Percentiles rank a stretch among this genome's conserved stretches.
phyloP scores from a whole-genome alignment of 1,140 invertebrate species.

The Paracyclopina nana region DNA sequence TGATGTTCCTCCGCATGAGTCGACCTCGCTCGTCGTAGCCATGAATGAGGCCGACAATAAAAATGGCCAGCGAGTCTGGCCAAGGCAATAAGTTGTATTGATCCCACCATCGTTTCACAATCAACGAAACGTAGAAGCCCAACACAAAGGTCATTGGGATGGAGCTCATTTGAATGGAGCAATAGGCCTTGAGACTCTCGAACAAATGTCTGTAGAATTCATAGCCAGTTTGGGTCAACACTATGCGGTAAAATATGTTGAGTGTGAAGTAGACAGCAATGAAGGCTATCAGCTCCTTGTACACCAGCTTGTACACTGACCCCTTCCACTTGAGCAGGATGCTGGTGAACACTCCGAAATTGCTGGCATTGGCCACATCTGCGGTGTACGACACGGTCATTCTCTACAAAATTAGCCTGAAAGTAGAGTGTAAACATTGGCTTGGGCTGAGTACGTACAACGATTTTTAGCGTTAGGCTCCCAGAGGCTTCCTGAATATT shows the following conservation, averaged over 20 bases:
- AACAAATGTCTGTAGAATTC: conserved; percentile 27
- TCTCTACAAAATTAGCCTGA: too few relatives aligned
- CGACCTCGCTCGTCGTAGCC: conserved; percentile 24
- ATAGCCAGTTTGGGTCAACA: conserved; percentile 17
- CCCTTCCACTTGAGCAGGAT: conserved; percentile 32
- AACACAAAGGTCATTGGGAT: conserved; percentile 32
- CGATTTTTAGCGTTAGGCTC: too few relatives aligned
- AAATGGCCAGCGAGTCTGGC: conserved; percentile 28
- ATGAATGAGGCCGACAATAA: conserved; percentile 28
- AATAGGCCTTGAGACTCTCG: conserved; percentile 22
- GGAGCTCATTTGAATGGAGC: conserved; percentile 24
- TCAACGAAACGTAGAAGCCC: conserved; percentile 33
- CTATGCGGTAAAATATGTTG: conserved; percentile 18
- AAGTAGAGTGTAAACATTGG: too few relatives aligned
- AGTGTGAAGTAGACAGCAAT: conserved; percentile 18
- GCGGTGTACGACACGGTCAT: conserved; percentile 73
- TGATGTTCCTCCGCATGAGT: conserved; percentile 31
- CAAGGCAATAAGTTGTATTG: conserved; percentile 27
- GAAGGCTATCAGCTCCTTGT: conserved; percentile 13
- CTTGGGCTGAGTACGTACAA: too few relatives aligned
- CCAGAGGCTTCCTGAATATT: too few relatives aligned
- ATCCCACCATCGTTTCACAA: conserved; percentile 33
- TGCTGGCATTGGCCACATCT: conserved; percentile 68
- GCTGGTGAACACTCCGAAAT: conserved; percentile 70
- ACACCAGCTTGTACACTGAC: conserved; percentile 15